Base-by-base conservation (phyloP, 1,140 invertebrate species). In the Drosophila athabasca region DNA sequence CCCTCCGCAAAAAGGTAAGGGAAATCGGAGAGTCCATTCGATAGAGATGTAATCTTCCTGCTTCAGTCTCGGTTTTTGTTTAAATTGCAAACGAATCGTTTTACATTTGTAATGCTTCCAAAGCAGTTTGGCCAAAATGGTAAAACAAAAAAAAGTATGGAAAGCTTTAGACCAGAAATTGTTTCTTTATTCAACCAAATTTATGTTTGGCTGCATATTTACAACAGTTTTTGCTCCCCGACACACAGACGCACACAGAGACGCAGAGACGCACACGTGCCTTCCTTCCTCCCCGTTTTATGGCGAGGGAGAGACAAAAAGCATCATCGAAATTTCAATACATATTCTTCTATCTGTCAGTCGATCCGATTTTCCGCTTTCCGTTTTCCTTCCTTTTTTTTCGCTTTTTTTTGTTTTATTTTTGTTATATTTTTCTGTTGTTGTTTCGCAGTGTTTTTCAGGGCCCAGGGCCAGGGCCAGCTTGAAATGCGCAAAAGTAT, bases 31-130 rank as follows among this genome's bases (percentile, higher is more conserved):
- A 35, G 15, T 22, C 8, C 19, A 13, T 53, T 53, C 9, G 11
- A 39, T 11, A 2, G 35, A 39, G 35, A 13, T 39, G 11, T 39
- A 39, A 39, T 11, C 35, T 39, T 35, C 6, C 41, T 44, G 41
- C 39, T 44, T 8, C 26, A 29, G 39, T 55, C 24, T 7, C 45
- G 22, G 39, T 51, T 72, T 62, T 62, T n/a, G 17, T 39, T 45
- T 31, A 43, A 54, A 74, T 88, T 76, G 76, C 67, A 76, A 62
- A 51, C 58, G 75, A 88, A 88, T 79, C 58, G 68, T 44, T 79
- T 79, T 88, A 88, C 76, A 88, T 88, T 83, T 70, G 62, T 88
- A 76, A 73, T 79, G 76, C 75, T 79, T 76, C 48, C 62, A 81
- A 74, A 77, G 78, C 64, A 79, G 62, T 79, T 87, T 62, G 59